These are phyloP conservation scores for Odobenus rosmarus DNA, from an alignment of 2,113 vertebrate species.

Conservation along the genomic window DNA sequence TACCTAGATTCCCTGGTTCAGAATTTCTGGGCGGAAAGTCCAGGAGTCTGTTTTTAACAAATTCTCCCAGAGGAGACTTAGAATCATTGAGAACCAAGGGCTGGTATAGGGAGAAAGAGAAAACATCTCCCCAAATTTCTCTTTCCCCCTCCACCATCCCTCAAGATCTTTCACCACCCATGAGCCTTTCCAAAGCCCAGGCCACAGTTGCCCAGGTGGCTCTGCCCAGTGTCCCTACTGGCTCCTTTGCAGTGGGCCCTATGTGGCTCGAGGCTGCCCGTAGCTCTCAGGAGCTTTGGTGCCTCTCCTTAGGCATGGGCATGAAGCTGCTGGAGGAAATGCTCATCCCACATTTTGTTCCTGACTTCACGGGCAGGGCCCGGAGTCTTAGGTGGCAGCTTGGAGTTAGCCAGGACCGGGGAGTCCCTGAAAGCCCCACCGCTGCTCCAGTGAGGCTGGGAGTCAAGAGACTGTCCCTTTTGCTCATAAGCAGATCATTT, in stretches of 20 bases:
- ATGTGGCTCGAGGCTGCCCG: not conserved
- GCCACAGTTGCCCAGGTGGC: not conserved
- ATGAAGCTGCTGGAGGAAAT: not conserved
- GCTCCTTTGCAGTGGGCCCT: not conserved
- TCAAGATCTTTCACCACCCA: not conserved
- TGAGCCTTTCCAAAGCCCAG: not conserved
- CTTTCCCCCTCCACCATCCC: not conserved
- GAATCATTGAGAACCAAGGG: not conserved
- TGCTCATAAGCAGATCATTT: not conserved
- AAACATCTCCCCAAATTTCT: not conserved
- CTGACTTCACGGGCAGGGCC: not conserved
- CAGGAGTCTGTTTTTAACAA: not conserved
- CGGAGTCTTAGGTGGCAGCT: too few species aligned
- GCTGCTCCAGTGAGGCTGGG: too few species aligned
- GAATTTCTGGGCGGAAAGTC: not conserved
- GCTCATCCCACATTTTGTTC: not conserved
- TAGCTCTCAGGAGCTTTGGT: not conserved
- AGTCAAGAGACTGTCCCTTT: not conserved
- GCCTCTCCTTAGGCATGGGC: not conserved
- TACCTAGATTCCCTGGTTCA: not conserved
- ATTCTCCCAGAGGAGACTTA: not conserved
- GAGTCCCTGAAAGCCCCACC: not conserved
- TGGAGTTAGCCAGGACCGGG: not conserved
- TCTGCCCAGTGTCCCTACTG: accelerated
- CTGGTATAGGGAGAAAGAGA: not conserved